These are phyloP conservation scores for Cygnus buccinator DNA, from an alignment of 2,113 vertebrate species.

Conservation along the genomic window DNA sequence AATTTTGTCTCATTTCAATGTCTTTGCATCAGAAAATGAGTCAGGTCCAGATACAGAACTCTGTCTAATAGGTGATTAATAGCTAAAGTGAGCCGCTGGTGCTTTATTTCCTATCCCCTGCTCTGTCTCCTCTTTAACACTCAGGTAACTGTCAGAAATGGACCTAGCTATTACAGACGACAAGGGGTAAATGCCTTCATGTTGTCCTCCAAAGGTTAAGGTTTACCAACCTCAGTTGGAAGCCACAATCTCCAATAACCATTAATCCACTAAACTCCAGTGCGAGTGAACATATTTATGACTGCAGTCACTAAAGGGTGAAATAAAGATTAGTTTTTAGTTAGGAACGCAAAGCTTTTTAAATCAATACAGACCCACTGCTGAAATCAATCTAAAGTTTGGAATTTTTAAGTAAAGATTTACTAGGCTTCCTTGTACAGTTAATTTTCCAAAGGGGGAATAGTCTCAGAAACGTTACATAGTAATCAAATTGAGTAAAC, in stretches of 20 bases:
- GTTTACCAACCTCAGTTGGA: constrained; percentile 79
- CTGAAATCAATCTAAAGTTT: constrained; percentile 87
- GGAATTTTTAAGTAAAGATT: constrained; percentile 88
- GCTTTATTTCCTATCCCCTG: constrained; percentile 58
- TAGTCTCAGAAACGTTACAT: constrained; percentile 74
- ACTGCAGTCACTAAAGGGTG: constrained; percentile 85
- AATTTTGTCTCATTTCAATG: background rate
- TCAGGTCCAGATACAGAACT: background rate
- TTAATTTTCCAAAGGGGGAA: constrained; percentile 79
- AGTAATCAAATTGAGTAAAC: constrained; percentile 78
- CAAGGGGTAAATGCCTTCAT: constrained; percentile 77
- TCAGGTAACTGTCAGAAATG: constrained; percentile 76
- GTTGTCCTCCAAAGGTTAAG: constrained; percentile 85
- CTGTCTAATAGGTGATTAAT: constrained; percentile 54
- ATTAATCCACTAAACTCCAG: constrained; percentile 82
- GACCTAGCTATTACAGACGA: constrained; percentile 77
- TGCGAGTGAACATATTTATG: constrained; percentile 81
- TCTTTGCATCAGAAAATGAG: background rate
- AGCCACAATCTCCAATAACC: constrained; percentile 82
- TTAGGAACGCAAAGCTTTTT: constrained; percentile 84
- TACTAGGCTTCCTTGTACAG: constrained; percentile 79
- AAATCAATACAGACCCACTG: constrained; percentile 82
- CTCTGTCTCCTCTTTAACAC: constrained; percentile 74
- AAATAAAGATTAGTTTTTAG: constrained; percentile 89
- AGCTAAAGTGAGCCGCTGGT: constrained; percentile 19